Percentiles rank a stretch among this genome's conserved stretches.
These are phyloP conservation scores for Lamellibrachia satsuma DNA, from an alignment of 2,888 invertebrate genomes.

Conservation along the genomic window DNA sequence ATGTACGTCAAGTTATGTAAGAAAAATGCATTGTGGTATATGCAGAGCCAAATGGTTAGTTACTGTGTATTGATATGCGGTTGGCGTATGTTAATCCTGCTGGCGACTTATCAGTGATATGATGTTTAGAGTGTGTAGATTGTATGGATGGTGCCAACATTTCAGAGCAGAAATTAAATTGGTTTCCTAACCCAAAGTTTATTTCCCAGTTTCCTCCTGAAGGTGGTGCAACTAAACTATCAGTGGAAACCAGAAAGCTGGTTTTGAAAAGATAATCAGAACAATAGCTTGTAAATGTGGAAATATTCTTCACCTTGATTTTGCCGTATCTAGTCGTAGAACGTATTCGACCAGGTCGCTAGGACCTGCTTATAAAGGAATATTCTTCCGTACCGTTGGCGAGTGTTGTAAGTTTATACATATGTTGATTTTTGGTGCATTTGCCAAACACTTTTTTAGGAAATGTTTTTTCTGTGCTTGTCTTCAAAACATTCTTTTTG, in stretches of 20 bases:
- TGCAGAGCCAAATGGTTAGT: not conserved
- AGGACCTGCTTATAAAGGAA: not conserved
- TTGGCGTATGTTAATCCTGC: not conserved
- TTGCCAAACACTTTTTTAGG: not conserved
- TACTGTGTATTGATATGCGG: not conserved
- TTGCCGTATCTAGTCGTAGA: not conserved
- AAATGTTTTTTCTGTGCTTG: not conserved
- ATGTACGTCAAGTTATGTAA: not conserved
- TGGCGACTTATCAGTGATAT: not conserved
- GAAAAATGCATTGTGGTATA: not conserved
- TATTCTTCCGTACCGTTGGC: not conserved
- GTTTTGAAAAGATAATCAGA: not conserved
- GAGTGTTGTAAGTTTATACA: conserved; percentile 1
- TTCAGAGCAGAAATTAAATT: not conserved
- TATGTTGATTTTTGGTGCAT: not conserved
- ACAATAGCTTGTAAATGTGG: not conserved
- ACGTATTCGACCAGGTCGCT: not conserved
- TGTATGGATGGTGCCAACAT: not conserved
- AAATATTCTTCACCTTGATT: not conserved
- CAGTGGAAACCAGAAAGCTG: not conserved
- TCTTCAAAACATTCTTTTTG: not conserved
- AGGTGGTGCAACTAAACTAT: not conserved
- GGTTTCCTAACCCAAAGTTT: not conserved
- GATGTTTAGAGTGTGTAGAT: not conserved
- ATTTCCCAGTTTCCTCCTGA: not conserved